Base-by-base conservation (phyloP, 2,888 invertebrate genomes). In the Nemapogon koenigi region DNA sequence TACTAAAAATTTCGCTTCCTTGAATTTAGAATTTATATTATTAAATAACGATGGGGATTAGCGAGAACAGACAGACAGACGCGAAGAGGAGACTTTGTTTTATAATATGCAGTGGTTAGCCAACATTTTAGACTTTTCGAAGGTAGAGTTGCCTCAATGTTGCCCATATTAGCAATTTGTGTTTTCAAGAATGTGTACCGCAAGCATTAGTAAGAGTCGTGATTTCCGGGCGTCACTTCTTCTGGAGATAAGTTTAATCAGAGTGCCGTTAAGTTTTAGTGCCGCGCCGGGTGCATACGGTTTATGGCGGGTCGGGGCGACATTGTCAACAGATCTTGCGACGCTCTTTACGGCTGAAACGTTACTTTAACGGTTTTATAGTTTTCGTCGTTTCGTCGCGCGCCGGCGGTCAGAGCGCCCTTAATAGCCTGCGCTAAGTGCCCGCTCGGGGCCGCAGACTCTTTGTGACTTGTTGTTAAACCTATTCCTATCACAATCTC, bases 281-380 rank as follows among this genome's bases (percentile, higher is more conserved):
- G 61, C 62, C 55, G 57, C 51, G 64, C 58, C 63, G 68, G 73
- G 61, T 76, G 76, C 78, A 76, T 76, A 75, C 73, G 73, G 62
- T 76, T 76, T 78, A 78, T 71, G 57, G 73, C 62, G 69, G 65
- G 55, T 56, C 51, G 60, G 61, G 65, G 65, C 69, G 73, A 78
- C 78, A 76, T 76, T 78, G 78, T 78, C 78, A 75, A 78, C 75
- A 76, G 75, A 76, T 75, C 76, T 71, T 63, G 72, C 68, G 68
- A 68, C 68, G 66, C 69, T 73, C 76, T 76, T 78, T 76, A 78
- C 73, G 60, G 72, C 73, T 73, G 75, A 73, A 76, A 76, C 70
- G 75, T 70, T 75, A 69, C 73, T 76, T 76, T 76, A 76, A 75
- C 73, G 63, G 72, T 78, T 78, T 78, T 78, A 78, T 78, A 76